A percentile compares a stretch with the other conserved stretches of the same genome.
phyloP scores from a whole-genome alignment of 2,113 vertebrate species.

The Stigmatopora argus region DNA sequence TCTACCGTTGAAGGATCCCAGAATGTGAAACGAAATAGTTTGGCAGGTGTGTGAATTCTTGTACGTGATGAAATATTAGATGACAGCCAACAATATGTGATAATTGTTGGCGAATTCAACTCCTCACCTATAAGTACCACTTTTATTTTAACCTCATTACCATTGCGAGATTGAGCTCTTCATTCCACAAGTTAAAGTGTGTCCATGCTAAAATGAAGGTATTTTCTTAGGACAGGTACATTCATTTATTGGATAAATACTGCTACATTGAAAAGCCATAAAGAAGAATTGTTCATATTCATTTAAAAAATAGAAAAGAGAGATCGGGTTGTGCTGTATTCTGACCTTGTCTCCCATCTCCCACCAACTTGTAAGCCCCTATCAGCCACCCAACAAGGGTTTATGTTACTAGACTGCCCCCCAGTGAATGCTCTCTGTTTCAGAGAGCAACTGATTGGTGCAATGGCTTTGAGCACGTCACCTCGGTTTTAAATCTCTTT shows the following conservation, averaged over 20 bases:
- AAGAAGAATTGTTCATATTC: background rate
- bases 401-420: constrained; percentile 73
- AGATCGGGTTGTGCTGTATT: constrained; percentile 39
- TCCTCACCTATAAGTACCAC: constrained; percentile 36
- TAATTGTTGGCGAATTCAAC: constrained; percentile 34
- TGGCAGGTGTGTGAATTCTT: constrained; percentile 51
- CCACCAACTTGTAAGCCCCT: constrained; percentile 37
- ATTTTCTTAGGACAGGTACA: constrained; percentile 44
- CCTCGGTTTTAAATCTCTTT: constrained; percentile 16
- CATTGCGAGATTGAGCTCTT: constrained; percentile 40
- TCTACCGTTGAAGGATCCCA: constrained; percentile 40
- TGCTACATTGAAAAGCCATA: background rate
- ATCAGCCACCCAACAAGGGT: constrained; percentile 21
- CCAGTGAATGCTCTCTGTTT: constrained; percentile 61
- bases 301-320: constrained; percentile 26
- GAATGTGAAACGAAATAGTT: constrained; percentile 20
- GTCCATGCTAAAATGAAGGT: constrained; percentile 47
- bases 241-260: background rate
- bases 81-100: constrained; percentile 32
- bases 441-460: constrained; percentile 24
- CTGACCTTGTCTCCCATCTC: constrained; percentile 43
- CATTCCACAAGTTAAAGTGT: constrained; percentile 43
- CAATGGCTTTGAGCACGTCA: constrained; percentile 30
- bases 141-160: constrained; percentile 51
- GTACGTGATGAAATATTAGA: constrained; percentile 42